A percentile compares a stretch with the other conserved stretches of the same genome.
phyloP scores from a whole-genome alignment of 2,888 invertebrate species.

The Liposcelis brunnea region DNA sequence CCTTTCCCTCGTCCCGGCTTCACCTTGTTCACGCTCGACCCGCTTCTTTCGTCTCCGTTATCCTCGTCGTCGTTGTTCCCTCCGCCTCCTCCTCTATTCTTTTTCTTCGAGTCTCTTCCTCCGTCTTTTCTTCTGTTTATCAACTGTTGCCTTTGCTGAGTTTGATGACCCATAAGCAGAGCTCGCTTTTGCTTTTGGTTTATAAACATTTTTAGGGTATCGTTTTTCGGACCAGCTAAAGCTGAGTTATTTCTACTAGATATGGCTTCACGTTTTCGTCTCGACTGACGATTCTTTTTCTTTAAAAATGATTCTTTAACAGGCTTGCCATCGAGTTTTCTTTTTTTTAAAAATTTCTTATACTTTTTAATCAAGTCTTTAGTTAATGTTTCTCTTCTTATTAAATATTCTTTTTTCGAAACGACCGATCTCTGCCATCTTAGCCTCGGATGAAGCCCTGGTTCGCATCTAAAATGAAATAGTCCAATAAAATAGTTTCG shows the following conservation, averaged over 20 bases:
- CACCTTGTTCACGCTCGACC: conserved; percentile 30
- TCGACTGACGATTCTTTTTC: too few species aligned
- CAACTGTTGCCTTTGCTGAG: conserved; percentile 21
- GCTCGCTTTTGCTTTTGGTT: conserved; percentile 20
- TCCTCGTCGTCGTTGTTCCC: conserved; percentile 20
- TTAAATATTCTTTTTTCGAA: background rate
- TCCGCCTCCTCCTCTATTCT: conserved; percentile 18
- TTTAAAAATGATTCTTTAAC: too few species aligned
- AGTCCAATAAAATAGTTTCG: conserved; percentile 6
- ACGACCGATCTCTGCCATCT: conserved; percentile 49
- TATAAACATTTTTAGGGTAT: too few species aligned
- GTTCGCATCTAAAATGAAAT: conserved; percentile 41
- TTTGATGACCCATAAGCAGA: conserved; percentile 21
- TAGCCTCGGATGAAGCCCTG: conserved; percentile 73
- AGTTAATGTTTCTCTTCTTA: background rate
- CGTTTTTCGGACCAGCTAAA: conserved; percentile 8
- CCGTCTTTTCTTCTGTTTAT: conserved; percentile 14
- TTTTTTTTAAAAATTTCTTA: background rate
- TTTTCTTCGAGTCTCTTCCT: conserved; percentile 14
- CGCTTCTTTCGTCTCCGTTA: conserved; percentile 19
- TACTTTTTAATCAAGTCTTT: background rate
- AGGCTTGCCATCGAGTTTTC: background rate
- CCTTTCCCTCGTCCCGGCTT: conserved; percentile 24
- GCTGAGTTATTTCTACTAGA: too few species aligned
- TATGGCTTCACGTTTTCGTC: background rate